phyloP scores from a whole-genome alignment of 2,888 invertebrate species.

The Shargacucullia verbasci region DNA sequence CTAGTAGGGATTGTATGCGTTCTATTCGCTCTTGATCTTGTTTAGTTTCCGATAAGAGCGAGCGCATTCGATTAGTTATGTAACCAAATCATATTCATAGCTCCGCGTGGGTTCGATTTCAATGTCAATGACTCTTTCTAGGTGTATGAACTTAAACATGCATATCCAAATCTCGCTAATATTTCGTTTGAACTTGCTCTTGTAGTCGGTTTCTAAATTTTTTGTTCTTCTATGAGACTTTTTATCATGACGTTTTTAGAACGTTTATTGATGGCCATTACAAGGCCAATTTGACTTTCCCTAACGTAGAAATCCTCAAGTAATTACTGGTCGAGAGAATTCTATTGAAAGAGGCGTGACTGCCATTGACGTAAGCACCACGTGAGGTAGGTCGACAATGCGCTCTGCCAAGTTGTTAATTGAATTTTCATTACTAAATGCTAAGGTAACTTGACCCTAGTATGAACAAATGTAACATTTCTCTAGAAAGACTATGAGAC shows the following conservation, averaged over 20 bases:
- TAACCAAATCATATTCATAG: slow-evolving; percentile 21
- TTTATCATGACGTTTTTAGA: slow-evolving; percentile 12
- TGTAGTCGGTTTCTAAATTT: background rate
- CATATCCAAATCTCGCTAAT: slow-evolving; percentile 3
- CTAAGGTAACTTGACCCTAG: slow-evolving; percentile 27
- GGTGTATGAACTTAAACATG: background rate
- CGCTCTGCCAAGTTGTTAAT: slow-evolving; percentile 68
- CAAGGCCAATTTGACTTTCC: slow-evolving; percentile 36
- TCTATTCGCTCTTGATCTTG: slow-evolving; percentile 16
- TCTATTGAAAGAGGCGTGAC: slow-evolving; percentile 56
- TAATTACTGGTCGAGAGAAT: slow-evolving; percentile 46
- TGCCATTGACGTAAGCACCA: slow-evolving; percentile 63
- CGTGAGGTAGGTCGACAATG: slow-evolving; percentile 74
- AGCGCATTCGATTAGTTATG: slow-evolving; percentile 8
- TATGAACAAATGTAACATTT: slow-evolving; percentile 33
- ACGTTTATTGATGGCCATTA: background rate
- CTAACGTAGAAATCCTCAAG: slow-evolving; percentile 13
- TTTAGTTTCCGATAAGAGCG: slow-evolving; percentile 15
- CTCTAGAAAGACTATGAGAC: slow-evolving; percentile 6
- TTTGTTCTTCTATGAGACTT: background rate
- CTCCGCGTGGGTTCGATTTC: slow-evolving; percentile 19
- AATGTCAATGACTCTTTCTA: slow-evolving; percentile 44
- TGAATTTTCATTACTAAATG: slow-evolving; percentile 55
- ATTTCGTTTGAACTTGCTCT: background rate
- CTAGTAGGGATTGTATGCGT: background rate